Evolutionary conservation across 1,140 invertebrate species (phyloP).

Genomic region (Drosophila auraria): DNA sequence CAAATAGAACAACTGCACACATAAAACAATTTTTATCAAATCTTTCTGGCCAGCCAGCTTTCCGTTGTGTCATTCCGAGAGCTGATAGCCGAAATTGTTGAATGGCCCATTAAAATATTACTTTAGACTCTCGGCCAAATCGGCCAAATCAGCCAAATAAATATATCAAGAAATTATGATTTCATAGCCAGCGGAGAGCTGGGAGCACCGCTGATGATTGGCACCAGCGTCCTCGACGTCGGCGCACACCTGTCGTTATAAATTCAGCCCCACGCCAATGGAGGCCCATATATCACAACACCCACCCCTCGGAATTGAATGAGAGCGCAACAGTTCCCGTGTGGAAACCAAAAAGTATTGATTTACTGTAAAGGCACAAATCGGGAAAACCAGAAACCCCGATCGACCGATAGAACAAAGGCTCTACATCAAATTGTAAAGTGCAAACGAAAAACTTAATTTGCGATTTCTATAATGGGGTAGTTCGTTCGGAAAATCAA

Average conservation of each 20-base stretch:
- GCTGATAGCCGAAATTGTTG: conserved; percentile 41
- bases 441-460: conserved; percentile 29
- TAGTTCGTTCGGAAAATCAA: conserved; percentile 16
- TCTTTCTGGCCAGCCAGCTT: conserved; percentile 3
- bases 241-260: conserved; percentile 75
- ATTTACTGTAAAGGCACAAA: conserved; percentile 42
- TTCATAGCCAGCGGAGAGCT: conserved; percentile 33
- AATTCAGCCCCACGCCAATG: conserved; percentile 55
- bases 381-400: conserved; percentile 23
- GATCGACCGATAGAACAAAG: conserved; percentile 11
- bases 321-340: conserved; percentile 36
- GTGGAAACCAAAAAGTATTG: conserved; percentile 28
- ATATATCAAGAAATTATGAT: conserved; percentile 42
- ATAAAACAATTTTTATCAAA: conserved; percentile 14
- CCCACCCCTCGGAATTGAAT: conserved; percentile 3
- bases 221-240: conserved; percentile 37
- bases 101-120: conserved; percentile 51
- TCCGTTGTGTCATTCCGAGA: conserved; percentile 19
- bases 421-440: conserved; percentile 23
- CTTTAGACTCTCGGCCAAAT: conserved; percentile 34
- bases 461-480: not conserved
- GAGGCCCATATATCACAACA: conserved; percentile 58
- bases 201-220: conserved; percentile 40
- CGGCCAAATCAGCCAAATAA: conserved; percentile 29
- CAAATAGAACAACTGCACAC: conserved; percentile 30